Base-by-base conservation (phyloP, 2,888 invertebrate genomes). In the Coelopa pilipes region DNA sequence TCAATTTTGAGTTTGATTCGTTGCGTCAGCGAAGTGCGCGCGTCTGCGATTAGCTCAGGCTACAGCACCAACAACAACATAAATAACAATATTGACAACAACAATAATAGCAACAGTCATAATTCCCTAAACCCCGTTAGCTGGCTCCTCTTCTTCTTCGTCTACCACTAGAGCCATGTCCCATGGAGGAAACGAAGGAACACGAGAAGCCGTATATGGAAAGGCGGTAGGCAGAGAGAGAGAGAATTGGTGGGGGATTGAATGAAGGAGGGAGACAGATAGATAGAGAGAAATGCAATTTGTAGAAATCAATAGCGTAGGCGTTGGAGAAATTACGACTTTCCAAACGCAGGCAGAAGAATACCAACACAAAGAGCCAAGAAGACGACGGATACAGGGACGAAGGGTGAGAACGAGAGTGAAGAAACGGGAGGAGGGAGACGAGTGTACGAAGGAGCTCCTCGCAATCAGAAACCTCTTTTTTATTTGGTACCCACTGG, bases 1-100 rank as follows among this genome's bases (percentile, higher is more conserved):
- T 71, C 55, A 71, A 71, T 65, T 65, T 71, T 65, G 55, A 53
- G 65, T 65, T 71, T 71, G 71, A 71, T 66, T 66, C 49, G 50
- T 75, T 73, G 63, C 76, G 74, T 34, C 65, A 55, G 55, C 19
- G 15, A 15, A 34, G 62, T 46, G 57, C 47, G 55, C 57, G 47
- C 50, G 70, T n/a, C 50, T 66, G 66, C 66, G 53, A 53, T 53
- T 53, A 53, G 15, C n/a, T 13, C 10, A 53, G 34, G 13, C 34
- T 15, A 45, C 34, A 45, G n/a, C 62, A 21, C 0, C 34, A 62
- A 59, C 57, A 15, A 10, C n/a, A 65, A 19, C 46, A 34, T 4
- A 34, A 34, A 34, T 7, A 34, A 34, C 7, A n/a, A 34, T 34
- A 34, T 34, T 34, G 34, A 34, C 34, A 34, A 34, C 34, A 34